Percentiles rank a stretch among this genome's conserved stretches.
Conservation (phyloP, 2,113 vertebrate species). For the Gambusia holbrooki region DNA sequence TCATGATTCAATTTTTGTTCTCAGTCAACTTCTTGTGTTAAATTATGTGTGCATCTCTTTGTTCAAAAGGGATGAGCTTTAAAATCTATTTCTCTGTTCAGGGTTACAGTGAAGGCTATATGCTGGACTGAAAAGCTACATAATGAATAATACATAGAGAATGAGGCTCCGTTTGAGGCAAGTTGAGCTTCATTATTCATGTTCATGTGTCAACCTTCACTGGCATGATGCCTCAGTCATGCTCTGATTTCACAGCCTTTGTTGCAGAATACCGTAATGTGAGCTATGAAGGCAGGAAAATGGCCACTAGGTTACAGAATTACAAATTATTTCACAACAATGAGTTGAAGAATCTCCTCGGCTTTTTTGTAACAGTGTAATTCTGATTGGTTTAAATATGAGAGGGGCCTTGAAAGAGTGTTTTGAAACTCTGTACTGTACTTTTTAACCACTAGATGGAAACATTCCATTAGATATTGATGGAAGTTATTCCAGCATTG, state of each 20-base stretch:
- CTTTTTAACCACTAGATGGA: conserved; percentile 40
- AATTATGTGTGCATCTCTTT: neutral
- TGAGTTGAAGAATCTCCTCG: neutral
- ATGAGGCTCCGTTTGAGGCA: conserved; percentile 11
- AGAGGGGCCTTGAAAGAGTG: neutral
- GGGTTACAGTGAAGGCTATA: too few relatives aligned
- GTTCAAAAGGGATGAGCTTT: neutral
- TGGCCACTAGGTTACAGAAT: neutral
- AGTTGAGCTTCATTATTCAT: conserved; percentile 30
- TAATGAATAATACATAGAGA: conserved; percentile 18
- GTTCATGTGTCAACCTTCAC: neutral
- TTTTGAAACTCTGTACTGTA: neutral
- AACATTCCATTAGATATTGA: conserved; percentile 10
- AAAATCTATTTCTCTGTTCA: neutral
- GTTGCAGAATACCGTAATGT: neutral
- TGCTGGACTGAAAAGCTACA: conserved; percentile 16
- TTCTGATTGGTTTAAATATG: neutral
- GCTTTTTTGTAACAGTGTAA: neutral
- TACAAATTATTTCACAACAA: neutral
- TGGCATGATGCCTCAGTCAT: conserved; percentile 7
- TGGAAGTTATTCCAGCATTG: neutral
- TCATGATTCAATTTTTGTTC: neutral
- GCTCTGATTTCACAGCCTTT: neutral
- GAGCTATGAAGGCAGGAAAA: neutral
- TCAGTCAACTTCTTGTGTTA: neutral